phyloP scores from a whole-genome alignment of 2,113 vertebrate genomes.

The Lathamus discolor region DNA sequence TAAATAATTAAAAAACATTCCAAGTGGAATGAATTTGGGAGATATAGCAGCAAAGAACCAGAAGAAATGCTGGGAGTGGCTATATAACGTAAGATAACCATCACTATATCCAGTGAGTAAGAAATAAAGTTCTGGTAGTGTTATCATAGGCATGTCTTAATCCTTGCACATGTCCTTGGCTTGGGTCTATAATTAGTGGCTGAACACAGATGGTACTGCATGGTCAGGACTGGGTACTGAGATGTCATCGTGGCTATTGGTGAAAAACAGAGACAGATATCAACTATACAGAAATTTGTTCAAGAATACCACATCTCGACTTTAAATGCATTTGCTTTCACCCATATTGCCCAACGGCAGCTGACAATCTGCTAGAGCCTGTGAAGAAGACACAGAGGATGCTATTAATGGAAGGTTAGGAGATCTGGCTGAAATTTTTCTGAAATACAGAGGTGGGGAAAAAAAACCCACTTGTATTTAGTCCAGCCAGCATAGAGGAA shows the following conservation, averaged over 20 bases:
- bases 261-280: neutral
- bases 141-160: neutral
- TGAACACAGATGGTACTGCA: neutral
- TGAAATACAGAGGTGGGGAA: neutral
- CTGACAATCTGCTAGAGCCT: neutral
- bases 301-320: neutral
- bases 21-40: neutral
- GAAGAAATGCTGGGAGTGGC: neutral
- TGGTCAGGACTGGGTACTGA: neutral
- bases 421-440: neutral
- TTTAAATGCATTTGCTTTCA: neutral
- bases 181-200: neutral
- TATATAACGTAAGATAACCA: neutral
- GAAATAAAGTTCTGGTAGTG: neutral
- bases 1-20: neutral
- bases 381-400: neutral
- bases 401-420: neutral
- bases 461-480: neutral
- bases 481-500: neutral
- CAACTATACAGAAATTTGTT: neutral
- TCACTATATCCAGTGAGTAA: neutral
- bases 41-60: neutral
- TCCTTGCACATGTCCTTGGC: neutral
- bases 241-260: accelerated
- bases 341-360: neutral